These are phyloP conservation scores for Pollenia labialis DNA, from an alignment of 2,888 invertebrate species.

Conservation along the genomic window DNA sequence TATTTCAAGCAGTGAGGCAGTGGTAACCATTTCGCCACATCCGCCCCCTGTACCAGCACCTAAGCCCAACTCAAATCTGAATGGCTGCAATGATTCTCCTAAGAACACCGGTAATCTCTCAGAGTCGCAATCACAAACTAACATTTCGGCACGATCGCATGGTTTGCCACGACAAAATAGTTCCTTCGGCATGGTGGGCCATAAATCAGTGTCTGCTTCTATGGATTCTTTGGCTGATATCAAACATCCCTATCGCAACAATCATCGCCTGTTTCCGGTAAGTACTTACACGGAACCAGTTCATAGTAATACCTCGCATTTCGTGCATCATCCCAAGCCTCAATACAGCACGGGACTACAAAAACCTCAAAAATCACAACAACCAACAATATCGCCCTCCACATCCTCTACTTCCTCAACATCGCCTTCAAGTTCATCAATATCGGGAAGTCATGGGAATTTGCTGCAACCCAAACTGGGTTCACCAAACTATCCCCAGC, in stretches of 20 bases:
- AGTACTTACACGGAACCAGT: constrained; percentile 88
- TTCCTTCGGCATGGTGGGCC: constrained; percentile 61
- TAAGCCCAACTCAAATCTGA: constrained; percentile 57
- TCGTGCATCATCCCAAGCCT: constrained; percentile 81
- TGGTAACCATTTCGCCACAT: constrained; percentile 77
- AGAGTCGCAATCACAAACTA: constrained; percentile 76
- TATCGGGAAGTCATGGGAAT: constrained; percentile 44
- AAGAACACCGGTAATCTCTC: constrained; percentile 15
- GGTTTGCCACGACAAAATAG: constrained; percentile 68
- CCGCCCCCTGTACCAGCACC: constrained; percentile 75
- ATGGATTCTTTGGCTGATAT: constrained; percentile 73
- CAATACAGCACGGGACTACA: constrained; percentile 81
- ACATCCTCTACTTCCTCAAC: constrained; percentile 13
- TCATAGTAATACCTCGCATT: constrained; percentile 82
- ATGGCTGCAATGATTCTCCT: constrained; percentile 45
- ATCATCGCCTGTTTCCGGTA: constrained; percentile 87
- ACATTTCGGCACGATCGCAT: constrained; percentile 62
- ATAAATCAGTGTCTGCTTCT: constrained; percentile 66
- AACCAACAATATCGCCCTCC: constrained; percentile 19
- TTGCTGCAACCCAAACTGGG: constrained; percentile 75
- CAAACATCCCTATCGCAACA: constrained; percentile 82
- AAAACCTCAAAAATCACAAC: constrained; percentile 75
- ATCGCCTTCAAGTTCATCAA: constrained; percentile 33
- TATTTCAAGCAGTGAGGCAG: constrained; percentile 79
- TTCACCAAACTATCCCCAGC: constrained; percentile 78